Evolutionary conservation across 2,113 vertebrate species (phyloP).

Genomic region (cattle (Bos taurus)): DNA sequence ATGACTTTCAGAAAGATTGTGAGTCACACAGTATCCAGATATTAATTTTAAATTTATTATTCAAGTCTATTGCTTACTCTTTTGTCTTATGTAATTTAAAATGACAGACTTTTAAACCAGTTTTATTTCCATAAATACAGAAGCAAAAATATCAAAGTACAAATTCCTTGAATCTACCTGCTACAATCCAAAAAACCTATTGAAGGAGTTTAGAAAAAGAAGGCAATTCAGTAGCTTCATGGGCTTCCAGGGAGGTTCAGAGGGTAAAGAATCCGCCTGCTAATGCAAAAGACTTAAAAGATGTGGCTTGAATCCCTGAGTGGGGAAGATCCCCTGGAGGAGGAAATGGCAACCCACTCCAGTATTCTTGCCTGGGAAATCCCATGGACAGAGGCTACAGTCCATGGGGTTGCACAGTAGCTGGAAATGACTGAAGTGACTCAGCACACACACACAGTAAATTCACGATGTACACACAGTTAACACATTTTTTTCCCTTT

Average conservation of each 20-base stretch:
- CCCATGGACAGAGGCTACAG: background rate
- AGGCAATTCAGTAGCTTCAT: background rate
- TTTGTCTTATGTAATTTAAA: background rate
- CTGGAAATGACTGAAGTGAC: background rate
- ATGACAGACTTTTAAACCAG: background rate
- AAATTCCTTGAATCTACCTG: background rate
- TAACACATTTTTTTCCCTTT: background rate
- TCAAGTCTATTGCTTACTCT: background rate
- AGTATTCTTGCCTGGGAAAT: background rate
- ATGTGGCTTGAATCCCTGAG: background rate
- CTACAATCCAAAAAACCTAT: too few relatives aligned
- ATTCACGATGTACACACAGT: background rate
- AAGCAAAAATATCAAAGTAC: background rate
- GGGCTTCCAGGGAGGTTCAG: background rate
- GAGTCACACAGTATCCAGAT: background rate
- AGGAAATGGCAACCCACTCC: background rate
- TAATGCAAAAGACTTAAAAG: background rate
- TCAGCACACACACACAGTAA: background rate
- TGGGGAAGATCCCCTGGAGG: background rate
- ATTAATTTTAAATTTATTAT: background rate
- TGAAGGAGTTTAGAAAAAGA: background rate
- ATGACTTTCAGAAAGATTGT: background rate
- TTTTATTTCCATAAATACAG: background rate
- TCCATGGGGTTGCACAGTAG: background rate
- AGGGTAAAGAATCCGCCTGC: background rate